phyloP scores from a whole-genome alignment of 2,888 invertebrate genomes.

The Nephrocerus scutellatus region DNA sequence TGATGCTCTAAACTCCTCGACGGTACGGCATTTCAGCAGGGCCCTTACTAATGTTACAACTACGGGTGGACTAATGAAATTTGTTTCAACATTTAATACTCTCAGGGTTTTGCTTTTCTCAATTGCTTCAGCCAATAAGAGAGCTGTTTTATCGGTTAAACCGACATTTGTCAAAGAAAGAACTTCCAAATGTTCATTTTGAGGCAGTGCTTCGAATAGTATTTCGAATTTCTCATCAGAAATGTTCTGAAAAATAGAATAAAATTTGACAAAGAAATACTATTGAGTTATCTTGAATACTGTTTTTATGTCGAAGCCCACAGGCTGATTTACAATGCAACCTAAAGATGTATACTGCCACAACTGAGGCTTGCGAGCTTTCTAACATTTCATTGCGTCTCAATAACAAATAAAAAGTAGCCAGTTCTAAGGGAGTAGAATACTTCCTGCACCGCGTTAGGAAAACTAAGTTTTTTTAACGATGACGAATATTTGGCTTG shows the following conservation, averaged over 20 bases:
- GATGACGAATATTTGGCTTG: no score
- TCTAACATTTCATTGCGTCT: no score
- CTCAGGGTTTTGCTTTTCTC: conserved; percentile 70
- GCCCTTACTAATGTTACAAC: conserved; percentile 81
- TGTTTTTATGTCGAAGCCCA: no score
- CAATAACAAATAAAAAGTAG: no score
- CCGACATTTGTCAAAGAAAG: conserved; percentile 91
- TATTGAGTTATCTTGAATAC: conserved; percentile 5
- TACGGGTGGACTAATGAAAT: conserved; percentile 87
- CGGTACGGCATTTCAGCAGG: conserved; percentile 74
- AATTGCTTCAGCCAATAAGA: conserved; percentile 74
- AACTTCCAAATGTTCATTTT: conserved; percentile 86
- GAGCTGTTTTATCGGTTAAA: conserved; percentile 80
- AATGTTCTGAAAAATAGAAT: conserved; percentile 67
- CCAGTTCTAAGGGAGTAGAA: no score
- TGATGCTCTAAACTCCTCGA: conserved; percentile 93
- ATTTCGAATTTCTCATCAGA: conserved; percentile 90
- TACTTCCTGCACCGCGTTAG: no score
- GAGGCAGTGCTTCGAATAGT: conserved; percentile 79
- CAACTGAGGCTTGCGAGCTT: no score
- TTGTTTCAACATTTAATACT: conserved; percentile 90
- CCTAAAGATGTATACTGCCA: no score
- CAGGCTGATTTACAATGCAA: no score
- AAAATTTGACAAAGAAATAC: no score
- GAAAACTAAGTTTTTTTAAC: no score